Base-by-base conservation (phyloP, 2,888 invertebrate genomes). In the Notocelia uddmanniana region DNA sequence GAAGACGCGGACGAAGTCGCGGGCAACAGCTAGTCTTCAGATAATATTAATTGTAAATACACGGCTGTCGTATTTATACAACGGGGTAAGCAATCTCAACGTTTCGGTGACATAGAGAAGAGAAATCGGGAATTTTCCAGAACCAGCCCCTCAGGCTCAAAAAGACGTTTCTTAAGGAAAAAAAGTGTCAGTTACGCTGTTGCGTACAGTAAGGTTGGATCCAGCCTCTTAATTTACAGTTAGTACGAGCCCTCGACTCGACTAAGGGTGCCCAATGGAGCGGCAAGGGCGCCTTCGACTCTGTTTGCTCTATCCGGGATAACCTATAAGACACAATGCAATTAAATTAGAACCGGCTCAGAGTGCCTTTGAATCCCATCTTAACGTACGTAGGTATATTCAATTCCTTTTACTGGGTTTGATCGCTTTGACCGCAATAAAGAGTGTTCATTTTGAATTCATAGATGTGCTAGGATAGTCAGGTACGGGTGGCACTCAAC, bases 261-360 rank as follows among this genome's bases (percentile, higher is more conserved):
- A 52, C 67, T 68, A 58, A 74, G 75, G 73, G 75, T 75, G 76
- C 69, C 68, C 74, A 74, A 73, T 77, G 77, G 69, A 76, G 73
- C 79, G 73, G 59, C 55, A 62, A 57, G 41, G 59, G 41, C 57
- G 58, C 74, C 76, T 74, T 74, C 64, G 66, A 66, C 52, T 41
- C 41, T 59, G 66, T 67, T 71, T 60, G 41, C 71, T 48, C 37
- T 70, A 13, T 45, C 59, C 54, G 60, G 60, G 59, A 45, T 48
- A 66, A 23, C 59, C 55, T 72, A 57, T 48, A 34, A 57, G 23
- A 66, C 54, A 54, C 60, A 72, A 62, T 72, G 67, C 71, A 72
- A 72, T 72, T 72, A 55, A 67, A 68, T 67, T 55, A 59, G 52
- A 71, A 59, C n/a, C 37, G 57, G 48, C 8, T 57, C 57, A 0